Evolutionary conservation across 2,888 invertebrate genomes (phyloP).

Genomic region (Metellina segmentata): DNA sequence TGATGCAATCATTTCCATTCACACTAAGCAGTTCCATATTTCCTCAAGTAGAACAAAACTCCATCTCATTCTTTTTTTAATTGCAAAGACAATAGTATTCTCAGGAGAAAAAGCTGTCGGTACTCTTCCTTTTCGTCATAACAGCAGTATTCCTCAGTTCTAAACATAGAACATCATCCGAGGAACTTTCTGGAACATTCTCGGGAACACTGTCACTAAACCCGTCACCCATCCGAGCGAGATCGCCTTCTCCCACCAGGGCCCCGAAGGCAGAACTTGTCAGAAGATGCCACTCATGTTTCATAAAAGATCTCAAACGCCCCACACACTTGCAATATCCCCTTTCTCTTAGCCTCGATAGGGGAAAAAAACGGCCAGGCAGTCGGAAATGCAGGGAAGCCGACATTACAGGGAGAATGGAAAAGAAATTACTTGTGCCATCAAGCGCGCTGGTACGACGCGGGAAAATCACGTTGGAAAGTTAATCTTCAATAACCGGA

Average conservation of each 20-base stretch:
- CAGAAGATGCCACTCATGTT: conserved; percentile 30
- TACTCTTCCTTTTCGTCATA: neutral
- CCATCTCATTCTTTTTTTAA: too few species aligned
- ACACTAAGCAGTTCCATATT: too few species aligned
- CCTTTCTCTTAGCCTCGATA: too few species aligned
- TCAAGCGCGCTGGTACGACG: neutral
- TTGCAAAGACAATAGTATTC: too few species aligned
- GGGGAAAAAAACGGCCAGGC: too few species aligned
- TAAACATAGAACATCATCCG: neutral
- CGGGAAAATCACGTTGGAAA: neutral
- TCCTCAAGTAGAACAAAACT: too few species aligned
- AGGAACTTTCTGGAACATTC: neutral
- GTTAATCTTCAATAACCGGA: neutral
- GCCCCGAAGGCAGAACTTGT: neutral
- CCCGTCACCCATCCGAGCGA: neutral
- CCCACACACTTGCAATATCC: neutral
- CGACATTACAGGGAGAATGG: neutral
- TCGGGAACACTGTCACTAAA: neutral
- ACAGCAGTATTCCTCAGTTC: neutral
- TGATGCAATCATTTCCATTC: too few species aligned
- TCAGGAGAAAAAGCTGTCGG: too few species aligned
- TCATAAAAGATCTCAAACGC: conserved; percentile 32
- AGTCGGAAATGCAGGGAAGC: neutral
- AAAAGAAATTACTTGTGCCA: neutral
- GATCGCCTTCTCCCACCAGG: neutral